Base-by-base conservation (phyloP, 2,113 vertebrate genomes). In the Uropsilus gracilis region DNA sequence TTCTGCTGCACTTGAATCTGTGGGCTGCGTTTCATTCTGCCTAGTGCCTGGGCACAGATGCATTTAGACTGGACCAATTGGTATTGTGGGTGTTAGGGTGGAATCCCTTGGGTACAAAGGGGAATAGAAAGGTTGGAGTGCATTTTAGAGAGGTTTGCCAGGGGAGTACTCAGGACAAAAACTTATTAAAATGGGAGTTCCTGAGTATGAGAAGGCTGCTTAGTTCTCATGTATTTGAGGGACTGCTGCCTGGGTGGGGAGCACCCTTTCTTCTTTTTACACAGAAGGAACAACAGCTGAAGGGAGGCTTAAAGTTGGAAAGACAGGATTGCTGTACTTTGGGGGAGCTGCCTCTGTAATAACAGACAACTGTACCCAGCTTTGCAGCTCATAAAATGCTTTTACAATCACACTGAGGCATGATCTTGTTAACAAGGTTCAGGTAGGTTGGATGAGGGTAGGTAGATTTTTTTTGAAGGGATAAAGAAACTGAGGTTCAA, bases 1-100 rank as follows among this genome's bases (percentile, higher is more conserved):
- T 73, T 73, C 80, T 86, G 77, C 34, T 8, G 32, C 16, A 14
- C 71, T 93, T 91, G 73, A 32, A 72, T 89, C 69, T 26, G 28
- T 95, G 20, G 39, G 46, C 71, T 34, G 20, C 8, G 0, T 94
- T 93, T 86, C 86, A 71, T 77, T 86, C 77, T 55, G 76, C 89
- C 28, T 26, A 63, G n/a, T 82, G 48, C 0, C 7, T 86, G 86
- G 88, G 88, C 82, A 59, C 63, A 53, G 20, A 83, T 80, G 71
- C 16, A 42, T 96, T 90, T 77, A 34, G 89, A 94, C 83, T 81
- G 0, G 13, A 75, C 63, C 48, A 48, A 16, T 57, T 93, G 55
- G 86, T 39, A 69, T 12, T 87, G 13, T 63, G 69, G 32, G 34
- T 37, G 50, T 88, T 39, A 55, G 42, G 64, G 44, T 93, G 24